Percentiles rank a stretch among this genome's conserved stretches.
phyloP scores from a whole-genome alignment of 2,888 invertebrate genomes.

The Heteromurus nitidus region DNA sequence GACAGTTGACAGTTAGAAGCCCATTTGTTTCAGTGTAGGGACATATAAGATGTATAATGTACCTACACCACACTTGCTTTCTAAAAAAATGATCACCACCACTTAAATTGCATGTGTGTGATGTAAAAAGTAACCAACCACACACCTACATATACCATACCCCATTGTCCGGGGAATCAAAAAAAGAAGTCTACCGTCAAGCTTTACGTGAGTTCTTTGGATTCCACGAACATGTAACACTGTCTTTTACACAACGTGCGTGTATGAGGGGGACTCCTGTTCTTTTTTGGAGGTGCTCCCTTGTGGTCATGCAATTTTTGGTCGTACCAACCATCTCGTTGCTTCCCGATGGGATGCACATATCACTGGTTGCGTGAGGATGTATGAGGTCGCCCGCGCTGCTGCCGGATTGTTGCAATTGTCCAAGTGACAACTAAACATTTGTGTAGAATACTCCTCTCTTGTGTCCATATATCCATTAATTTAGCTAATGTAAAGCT shows the following conservation, averaged over 20 bases:
- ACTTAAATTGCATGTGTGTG: no score
- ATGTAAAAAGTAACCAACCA: no score
- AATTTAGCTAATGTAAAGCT: no score
- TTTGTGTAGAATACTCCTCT: background rate
- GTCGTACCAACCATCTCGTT: background rate
- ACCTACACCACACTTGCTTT: no score
- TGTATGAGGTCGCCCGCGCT: background rate
- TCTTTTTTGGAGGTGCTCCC: background rate
- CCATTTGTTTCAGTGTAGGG: no score
- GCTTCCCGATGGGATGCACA: background rate
- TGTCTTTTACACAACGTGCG: background rate
- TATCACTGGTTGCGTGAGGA: conserved; percentile 5
- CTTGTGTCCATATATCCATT: no score
- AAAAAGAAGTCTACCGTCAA: no score
- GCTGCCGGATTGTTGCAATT: conserved; percentile 3
- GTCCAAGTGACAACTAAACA: conserved; percentile 20
- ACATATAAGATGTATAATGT: no score
- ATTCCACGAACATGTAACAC: background rate
- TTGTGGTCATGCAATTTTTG: conserved; percentile 21
- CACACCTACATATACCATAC: no score
- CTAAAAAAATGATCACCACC: no score
- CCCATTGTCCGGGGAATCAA: no score
- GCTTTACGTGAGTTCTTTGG: no score
- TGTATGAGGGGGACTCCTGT: background rate
- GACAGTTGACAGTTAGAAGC: conserved; percentile 55